Base-by-base conservation (phyloP, 1,140 invertebrate genomes). In the Drosophila sp. region DNA sequence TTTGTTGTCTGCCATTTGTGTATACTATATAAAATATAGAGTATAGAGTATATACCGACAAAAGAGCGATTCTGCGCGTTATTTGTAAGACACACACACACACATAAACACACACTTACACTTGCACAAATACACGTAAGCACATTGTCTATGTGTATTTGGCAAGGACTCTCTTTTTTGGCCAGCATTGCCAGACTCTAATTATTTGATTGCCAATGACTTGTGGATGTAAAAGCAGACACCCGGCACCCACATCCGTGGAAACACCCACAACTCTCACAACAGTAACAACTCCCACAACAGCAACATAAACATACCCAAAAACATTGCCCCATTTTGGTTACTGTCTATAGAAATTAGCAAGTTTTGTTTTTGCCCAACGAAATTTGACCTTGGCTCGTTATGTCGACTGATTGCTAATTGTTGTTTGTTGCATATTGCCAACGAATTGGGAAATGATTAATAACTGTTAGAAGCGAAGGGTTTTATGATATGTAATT, bases 141-240 rank as follows among this genome's bases (percentile, higher is more conserved):
- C 45, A 43, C 14, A 43, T 71, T 64, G 54, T 61, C 51, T 58
- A 16, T 64, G 29, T 14, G 9, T 41, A 40, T 66, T 21, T 64
- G 29, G 32, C 14, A 11, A 21, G 34, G 29, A 57, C 41, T 77
- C 57, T 77, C 65, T 70, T 32, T 8, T 64, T 62, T 34, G 59
- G 43, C 41, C 72, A 61, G 65, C 72, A 76, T 76, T 76, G 74
- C 74, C 75, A 78, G 76, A 66, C 67, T 72, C 57, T 78, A 76
- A 78, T 76, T 78, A 78, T 78, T 78, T 69, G 73, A 78, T 78
- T 76, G 76, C 72, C 73, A 78, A 78, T 78, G 73, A 78, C 64
- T 76, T 73, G 70, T 66, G 63, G 46, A 72, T 66, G 53, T 51
- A 54, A 25, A 41, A 29, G 7, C 32, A 51, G 8, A 14, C 21